Percentiles rank a stretch among this genome's conserved stretches.
phyloP scores from a whole-genome alignment of 2,113 vertebrate species.

The Amblyornis subalaris region DNA sequence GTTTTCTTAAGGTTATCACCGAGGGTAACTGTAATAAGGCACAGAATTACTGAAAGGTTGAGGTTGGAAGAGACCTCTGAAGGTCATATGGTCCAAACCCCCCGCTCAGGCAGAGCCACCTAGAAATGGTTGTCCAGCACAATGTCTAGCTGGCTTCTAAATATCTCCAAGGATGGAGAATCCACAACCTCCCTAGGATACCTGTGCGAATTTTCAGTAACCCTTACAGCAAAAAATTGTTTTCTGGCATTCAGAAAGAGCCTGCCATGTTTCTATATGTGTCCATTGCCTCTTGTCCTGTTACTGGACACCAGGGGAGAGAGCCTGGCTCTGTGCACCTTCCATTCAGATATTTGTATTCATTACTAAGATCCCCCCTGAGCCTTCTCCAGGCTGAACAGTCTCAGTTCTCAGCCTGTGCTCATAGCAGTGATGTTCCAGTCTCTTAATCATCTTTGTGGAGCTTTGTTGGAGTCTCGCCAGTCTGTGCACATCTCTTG shows the following conservation, averaged over 20 bases:
- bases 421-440: neutral
- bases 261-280: neutral
- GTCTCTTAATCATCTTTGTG: neutral
- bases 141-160: neutral
- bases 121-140: neutral
- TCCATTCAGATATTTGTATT: neutral
- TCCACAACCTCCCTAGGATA: neutral
- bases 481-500: neutral
- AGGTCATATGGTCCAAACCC: neutral
- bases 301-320: neutral
- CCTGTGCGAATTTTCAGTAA: neutral
- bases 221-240: neutral
- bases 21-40: neutral
- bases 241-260: neutral
- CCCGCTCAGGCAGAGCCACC: neutral
- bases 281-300: neutral
- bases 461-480: neutral
- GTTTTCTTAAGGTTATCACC: neutral
- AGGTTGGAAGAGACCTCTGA: neutral
- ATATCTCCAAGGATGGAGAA: neutral
- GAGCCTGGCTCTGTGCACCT: neutral
- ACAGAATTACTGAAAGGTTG: neutral
- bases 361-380: too few species aligned
- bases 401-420: neutral
- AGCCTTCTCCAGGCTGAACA: neutral